Evolutionary conservation across 2,797 vertebrate genomes (phyloP), one percentile per base, ranked within the genome.

Genomic region (Catostomus latipinnis): DNA sequence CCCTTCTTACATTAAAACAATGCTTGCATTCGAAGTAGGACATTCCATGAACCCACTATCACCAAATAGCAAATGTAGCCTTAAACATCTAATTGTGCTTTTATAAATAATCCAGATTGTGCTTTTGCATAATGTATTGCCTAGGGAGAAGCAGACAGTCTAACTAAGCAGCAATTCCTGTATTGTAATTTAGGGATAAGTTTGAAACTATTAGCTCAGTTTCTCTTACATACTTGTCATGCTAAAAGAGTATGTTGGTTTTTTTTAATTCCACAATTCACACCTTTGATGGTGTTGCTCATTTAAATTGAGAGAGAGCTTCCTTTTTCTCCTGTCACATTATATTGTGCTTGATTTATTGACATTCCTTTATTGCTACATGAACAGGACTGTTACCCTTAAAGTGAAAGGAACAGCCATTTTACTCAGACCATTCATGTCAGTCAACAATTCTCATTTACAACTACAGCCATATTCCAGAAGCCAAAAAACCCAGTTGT

Each of bases 121-220:
- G 43, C 60, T 82, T 87, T 87, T 83, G 77, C 82, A 82, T 86
- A 84, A 82, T 78, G 69, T 78, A 85, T 83, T 69, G 76, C 52
- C 68, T 58, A 49, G 63, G 66, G 68, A 78, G 46, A 82, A 78
- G 57, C 50, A 80, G 70, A 72, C 68, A 67, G 80, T 82, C 81
- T 65, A 83, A 76, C 62, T 84, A 79, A 76, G 62, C 67, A 75
- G 75, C 67, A 76, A 74, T 80, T 79, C 45, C 56, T n/a, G 16
- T 70, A 69, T 74, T 58, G 14, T 75, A 67, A 56, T 80, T 83
- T 66, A 6, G n/a, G 67, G 81, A 80, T 85, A 71, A 85, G 80
- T 73, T 83, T 61, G 77, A 68, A 61, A 69, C 73, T 53, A 82
- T 82, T 80, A 80, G 70, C 10, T 57, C 4, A 1, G 49, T 50